Evolutionary conservation across 2,888 invertebrate species (phyloP).

Genomic region (Agonopterix alstromeriana): DNA sequence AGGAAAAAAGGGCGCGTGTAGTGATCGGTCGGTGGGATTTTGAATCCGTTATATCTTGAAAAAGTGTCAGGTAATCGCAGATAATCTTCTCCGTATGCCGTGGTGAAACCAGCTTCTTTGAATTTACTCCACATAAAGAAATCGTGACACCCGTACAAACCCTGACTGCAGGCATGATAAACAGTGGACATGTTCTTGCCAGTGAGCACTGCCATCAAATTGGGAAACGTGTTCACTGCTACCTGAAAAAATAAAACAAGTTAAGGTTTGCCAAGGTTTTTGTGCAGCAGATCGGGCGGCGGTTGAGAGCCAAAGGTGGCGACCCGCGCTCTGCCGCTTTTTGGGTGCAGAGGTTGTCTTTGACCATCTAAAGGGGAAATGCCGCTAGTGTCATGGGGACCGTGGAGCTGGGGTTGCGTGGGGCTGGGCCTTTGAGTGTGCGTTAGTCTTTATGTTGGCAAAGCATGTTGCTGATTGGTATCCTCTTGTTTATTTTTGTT

Average conservation of each 20-base stretch:
- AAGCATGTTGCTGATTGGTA: too few species aligned
- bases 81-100: conserved; percentile 87
- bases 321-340: too few species aligned
- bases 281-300: too few species aligned
- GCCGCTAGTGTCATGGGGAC: too few species aligned
- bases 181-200: conserved; percentile 76
- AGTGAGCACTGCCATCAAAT: conserved; percentile 86
- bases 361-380: too few species aligned
- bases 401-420: too few species aligned
- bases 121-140: conserved; percentile 87
- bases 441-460: too few species aligned
- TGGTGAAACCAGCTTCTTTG: conserved; percentile 80
- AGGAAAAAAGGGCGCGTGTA: conserved; percentile 85
- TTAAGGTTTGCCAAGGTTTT: too few species aligned
- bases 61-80: conserved; percentile 81
- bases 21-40: conserved; percentile 85
- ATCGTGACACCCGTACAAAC: conserved; percentile 79
- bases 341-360: too few species aligned
- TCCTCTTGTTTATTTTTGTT: too few species aligned
- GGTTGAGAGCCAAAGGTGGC: too few species aligned
- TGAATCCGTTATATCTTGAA: conserved; percentile 76
- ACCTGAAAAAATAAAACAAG: conserved; percentile 60
- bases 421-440: too few species aligned
- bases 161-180: conserved; percentile 61
- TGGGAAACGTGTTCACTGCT: conserved; percentile 92